These are phyloP conservation scores for Hipparchia sbordonii DNA, from an alignment of 2,888 invertebrate species.

Conservation along the genomic window DNA sequence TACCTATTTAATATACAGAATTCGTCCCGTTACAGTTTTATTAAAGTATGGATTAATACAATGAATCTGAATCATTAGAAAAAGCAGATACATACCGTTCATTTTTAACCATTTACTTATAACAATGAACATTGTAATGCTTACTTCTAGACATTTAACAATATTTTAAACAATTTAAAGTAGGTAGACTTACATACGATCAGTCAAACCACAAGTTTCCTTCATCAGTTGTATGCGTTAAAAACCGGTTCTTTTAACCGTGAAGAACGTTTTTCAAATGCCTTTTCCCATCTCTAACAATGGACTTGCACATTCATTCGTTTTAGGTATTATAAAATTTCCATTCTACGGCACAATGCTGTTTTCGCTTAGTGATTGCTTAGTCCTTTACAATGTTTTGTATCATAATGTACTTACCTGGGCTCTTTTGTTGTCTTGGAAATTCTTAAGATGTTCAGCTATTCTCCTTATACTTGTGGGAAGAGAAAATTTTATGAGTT, in stretches of 20 bases:
- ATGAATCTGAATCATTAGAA: too few species aligned
- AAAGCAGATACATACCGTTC: too few species aligned
- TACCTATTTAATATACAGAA: too few species aligned
- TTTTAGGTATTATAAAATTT: conserved; percentile 71
- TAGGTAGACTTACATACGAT: too few species aligned
- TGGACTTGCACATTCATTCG: conserved; percentile 74
- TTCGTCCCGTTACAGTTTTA: too few species aligned
- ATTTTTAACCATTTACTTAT: too few species aligned
- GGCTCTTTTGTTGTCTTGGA: conserved; percentile 32
- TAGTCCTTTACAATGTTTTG: conserved; percentile 45
- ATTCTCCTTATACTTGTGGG: conserved; percentile 29
- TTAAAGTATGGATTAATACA: too few species aligned
- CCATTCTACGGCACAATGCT: conserved; percentile 53
- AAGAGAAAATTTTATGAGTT: conserved; percentile 6
- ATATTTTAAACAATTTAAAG: too few species aligned
- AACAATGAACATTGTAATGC: too few species aligned
- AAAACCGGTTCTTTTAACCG: background rate
- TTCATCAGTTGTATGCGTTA: too few species aligned
- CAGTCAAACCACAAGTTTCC: too few species aligned
- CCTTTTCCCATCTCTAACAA: conserved; percentile 47
- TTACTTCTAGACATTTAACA: too few species aligned
- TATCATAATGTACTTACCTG: conserved; percentile 44
- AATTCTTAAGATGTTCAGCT: conserved; percentile 36
- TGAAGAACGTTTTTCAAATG: background rate
- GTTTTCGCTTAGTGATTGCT: conserved; percentile 47